These are phyloP conservation scores for Rostratula benghalensis DNA, from an alignment of 2,113 vertebrate genomes.

Conservation along the genomic window DNA sequence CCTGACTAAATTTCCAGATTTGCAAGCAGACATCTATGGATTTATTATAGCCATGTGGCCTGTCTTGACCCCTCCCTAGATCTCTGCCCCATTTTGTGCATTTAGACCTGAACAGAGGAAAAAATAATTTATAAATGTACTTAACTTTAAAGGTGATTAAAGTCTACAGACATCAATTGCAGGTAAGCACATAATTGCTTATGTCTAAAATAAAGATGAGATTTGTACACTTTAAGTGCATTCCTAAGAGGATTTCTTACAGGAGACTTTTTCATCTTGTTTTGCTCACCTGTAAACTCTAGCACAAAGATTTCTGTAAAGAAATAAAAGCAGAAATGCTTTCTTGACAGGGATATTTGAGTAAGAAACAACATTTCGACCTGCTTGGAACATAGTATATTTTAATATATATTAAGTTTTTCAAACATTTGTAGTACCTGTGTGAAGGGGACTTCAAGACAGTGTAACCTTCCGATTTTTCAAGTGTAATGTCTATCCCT, in stretches of 20 bases:
- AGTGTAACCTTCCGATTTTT: neutral
- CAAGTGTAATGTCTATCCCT: neutral
- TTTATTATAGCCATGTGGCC: neutral
- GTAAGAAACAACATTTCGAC: neutral
- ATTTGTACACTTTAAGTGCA: slow-evolving; percentile 10
- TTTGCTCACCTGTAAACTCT: neutral
- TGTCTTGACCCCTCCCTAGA: neutral
- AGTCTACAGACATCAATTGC: neutral
- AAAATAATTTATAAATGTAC: slow-evolving; percentile 1
- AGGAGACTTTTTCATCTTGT: neutral
- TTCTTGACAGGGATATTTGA: neutral
- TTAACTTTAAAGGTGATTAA: neutral
- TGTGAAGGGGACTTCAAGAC: neutral
- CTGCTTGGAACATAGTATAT: neutral
- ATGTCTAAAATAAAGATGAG: neutral
- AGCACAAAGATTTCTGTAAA: neutral
- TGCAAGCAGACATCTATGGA: neutral
- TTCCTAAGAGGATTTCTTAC: slow-evolving; percentile 43
- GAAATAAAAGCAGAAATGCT: neutral
- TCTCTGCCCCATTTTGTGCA: neutral
- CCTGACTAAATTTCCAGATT: neutral
- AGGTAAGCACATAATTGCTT: slow-evolving; percentile 39
- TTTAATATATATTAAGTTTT: neutral
- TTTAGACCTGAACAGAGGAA: neutral
- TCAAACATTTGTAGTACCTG: neutral